phyloP scores from a whole-genome alignment of 2,888 invertebrate species.

The Mechanitis mazaeus region DNA sequence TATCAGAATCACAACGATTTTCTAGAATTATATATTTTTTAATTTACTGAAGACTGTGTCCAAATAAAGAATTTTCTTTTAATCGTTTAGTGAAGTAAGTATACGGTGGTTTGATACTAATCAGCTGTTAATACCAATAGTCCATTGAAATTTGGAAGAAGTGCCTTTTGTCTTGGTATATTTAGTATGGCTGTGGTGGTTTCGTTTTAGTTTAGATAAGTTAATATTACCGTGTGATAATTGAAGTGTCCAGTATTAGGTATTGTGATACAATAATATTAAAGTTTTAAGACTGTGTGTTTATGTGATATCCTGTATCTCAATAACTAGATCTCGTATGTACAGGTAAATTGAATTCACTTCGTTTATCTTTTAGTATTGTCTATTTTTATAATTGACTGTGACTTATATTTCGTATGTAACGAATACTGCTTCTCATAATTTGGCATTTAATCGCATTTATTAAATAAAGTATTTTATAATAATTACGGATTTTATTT shows the following conservation, averaged over 20 bases:
- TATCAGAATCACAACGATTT: constrained; percentile 2
- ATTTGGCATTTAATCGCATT: constrained; percentile 29
- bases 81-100: constrained; percentile 1
- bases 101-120: constrained; percentile 11
- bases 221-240: constrained; percentile 43
- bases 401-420: not conserved
- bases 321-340: constrained; percentile 43
- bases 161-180: constrained; percentile 25
- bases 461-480: constrained; percentile 27
- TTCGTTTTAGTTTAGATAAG: not conserved
- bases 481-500: constrained; percentile 17
- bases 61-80: not conserved
- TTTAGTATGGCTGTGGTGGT: constrained; percentile 11
- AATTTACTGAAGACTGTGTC: constrained; percentile 4
- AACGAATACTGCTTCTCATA: constrained; percentile 23
- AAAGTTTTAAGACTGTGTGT: constrained; percentile 43
- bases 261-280: constrained; percentile 39
- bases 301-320: constrained; percentile 40
- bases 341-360: constrained; percentile 27
- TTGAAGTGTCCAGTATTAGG: constrained; percentile 55
- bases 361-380: constrained; percentile 27
- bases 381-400: constrained; percentile 30
- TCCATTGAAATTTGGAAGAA: constrained; percentile 19
- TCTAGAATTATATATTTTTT: not conserved
- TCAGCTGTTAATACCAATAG: constrained; percentile 11